Conservation (phyloP, 2,113 vertebrate genomes). For the Chaenocephalus aceratus region DNA sequence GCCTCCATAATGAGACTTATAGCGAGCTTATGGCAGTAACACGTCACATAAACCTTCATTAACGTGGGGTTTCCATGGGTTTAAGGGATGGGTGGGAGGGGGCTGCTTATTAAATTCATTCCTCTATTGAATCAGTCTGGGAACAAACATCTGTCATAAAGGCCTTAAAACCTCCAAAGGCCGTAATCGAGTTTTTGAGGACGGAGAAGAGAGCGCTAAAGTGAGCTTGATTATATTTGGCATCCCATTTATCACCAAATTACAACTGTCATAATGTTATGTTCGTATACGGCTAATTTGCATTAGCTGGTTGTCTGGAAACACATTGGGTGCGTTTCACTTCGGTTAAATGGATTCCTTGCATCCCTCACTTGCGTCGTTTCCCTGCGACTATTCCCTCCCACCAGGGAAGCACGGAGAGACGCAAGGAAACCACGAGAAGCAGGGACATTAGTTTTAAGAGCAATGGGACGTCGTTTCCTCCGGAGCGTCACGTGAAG, state of each 20-base stretch:
- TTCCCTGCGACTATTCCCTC: no score
- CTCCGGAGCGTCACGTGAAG: no score
- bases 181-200: conserved; percentile 14
- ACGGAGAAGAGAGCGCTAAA: background rate
- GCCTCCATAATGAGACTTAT: conserved; percentile 31
- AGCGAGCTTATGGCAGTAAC: conserved; percentile 29
- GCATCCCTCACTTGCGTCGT: no score
- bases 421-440: no score
- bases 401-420: no score
- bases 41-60: conserved; percentile 58
- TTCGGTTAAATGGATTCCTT: no score
- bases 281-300: background rate
- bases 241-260: background rate
- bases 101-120: conserved; percentile 58
- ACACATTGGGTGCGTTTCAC: background rate
- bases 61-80: conserved; percentile 40
- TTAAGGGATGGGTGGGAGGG: conserved; percentile 15
- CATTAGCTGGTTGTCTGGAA: background rate
- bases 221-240: conserved; percentile 17
- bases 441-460: no score
- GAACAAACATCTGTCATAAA: conserved; percentile 48
- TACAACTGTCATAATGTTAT: background rate
- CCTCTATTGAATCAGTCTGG: conserved; percentile 28
- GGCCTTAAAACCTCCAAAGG: background rate
- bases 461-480: no score